Conservation (phyloP, 2,113 vertebrate species). For the Fukomys damarensis region DNA sequence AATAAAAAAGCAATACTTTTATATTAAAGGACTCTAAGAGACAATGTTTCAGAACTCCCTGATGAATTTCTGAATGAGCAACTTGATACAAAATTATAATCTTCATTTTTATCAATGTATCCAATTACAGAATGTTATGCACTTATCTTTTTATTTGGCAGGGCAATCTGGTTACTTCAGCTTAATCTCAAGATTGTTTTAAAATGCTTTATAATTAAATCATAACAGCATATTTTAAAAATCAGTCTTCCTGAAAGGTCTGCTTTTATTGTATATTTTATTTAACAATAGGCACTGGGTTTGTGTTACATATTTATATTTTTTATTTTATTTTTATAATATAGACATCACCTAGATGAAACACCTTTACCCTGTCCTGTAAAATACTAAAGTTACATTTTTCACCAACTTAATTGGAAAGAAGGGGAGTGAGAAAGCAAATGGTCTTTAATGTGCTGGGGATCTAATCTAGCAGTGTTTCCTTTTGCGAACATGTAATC, state of each 20-base stretch:
- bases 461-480: slow-evolving; percentile 82
- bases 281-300: slow-evolving; percentile 89
- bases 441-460: slow-evolving; percentile 80
- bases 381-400: slow-evolving; percentile 88
- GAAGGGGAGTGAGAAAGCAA: slow-evolving; percentile 82
- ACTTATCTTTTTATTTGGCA: slow-evolving; percentile 86
- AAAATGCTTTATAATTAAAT: slow-evolving; percentile 88
- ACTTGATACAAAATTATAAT: slow-evolving; percentile 86
- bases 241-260: slow-evolving; percentile 86
- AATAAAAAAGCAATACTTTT: slow-evolving; percentile 84
- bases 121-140: slow-evolving; percentile 83
- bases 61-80: slow-evolving; percentile 84
- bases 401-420: slow-evolving; percentile 87
- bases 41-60: slow-evolving; percentile 85
- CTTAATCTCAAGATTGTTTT: slow-evolving; percentile 86
- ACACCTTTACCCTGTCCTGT: slow-evolving; percentile 88
- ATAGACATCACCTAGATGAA: slow-evolving; percentile 89
- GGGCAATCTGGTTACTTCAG: slow-evolving; percentile 84
- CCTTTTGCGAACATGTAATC: slow-evolving; percentile 81
- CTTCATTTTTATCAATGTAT: slow-evolving; percentile 86
- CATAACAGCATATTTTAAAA: slow-evolving; percentile 87
- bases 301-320: slow-evolving; percentile 90
- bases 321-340: slow-evolving; percentile 92
- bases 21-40: slow-evolving; percentile 82
- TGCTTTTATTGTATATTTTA: slow-evolving; percentile 89